Evolutionary conservation across 1,140 invertebrate species (phyloP).

Genomic region (Drosophila virilis): DNA sequence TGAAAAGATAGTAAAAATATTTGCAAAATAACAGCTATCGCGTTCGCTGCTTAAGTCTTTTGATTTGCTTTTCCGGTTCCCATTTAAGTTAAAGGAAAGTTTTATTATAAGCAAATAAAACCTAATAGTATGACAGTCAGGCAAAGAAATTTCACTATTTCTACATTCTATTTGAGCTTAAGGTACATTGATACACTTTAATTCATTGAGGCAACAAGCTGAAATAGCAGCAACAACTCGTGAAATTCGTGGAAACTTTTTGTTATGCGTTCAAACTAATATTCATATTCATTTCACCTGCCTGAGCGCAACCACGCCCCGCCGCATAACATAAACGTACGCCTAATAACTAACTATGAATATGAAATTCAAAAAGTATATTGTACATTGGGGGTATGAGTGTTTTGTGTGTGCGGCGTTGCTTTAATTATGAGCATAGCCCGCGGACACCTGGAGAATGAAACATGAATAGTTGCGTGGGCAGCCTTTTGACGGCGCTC

Average conservation of each 20-base stretch:
- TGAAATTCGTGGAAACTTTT: slow-evolving; percentile 31
- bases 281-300: slow-evolving; percentile 28
- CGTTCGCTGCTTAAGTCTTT: slow-evolving; percentile 24
- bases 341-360: slow-evolving; percentile 29
- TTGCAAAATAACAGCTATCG: not conserved
- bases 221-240: slow-evolving; percentile 22
- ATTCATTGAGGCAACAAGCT: slow-evolving; percentile 46
- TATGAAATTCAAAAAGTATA: slow-evolving; percentile 19
- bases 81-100: slow-evolving; percentile 5
- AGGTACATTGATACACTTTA: slow-evolving; percentile 29
- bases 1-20: not conserved
- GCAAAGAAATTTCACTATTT: slow-evolving; percentile 46
- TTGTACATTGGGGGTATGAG: not conserved
- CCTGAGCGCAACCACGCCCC: not conserved
- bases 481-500: slow-evolving; percentile 5
- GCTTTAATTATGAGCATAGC: slow-evolving; percentile 10
- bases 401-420: slow-evolving; percentile 16
- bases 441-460: not conserved
- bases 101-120: not conserved
- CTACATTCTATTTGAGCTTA: slow-evolving; percentile 24
- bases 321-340: slow-evolving; percentile 28
- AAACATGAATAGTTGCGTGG: slow-evolving; percentile 28
- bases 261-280: not conserved
- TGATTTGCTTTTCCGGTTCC: not conserved
- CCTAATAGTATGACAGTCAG: slow-evolving; percentile 25